Evolutionary conservation across 2,113 vertebrate genomes (phyloP).

Genomic region (Boleophthalmus pectinirostris): DNA sequence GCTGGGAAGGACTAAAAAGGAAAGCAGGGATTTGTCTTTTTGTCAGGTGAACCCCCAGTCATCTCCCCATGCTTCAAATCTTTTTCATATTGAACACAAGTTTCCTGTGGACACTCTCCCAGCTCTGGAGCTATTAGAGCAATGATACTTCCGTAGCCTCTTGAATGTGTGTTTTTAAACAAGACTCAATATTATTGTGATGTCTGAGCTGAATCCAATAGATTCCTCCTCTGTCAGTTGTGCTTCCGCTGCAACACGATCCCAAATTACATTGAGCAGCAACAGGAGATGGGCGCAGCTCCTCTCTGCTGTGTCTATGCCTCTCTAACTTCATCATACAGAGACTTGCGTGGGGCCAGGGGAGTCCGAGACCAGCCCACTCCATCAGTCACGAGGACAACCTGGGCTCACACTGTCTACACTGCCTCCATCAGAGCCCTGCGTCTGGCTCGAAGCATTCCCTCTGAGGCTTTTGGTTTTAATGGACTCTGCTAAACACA

Average conservation of each 20-base stretch:
- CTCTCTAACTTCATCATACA: slow-evolving; percentile 76
- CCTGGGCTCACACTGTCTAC: slow-evolving; percentile 67
- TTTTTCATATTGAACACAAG: slow-evolving; percentile 15
- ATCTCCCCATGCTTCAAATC: background rate
- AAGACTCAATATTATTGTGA: slow-evolving; percentile 78
- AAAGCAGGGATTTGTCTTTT: slow-evolving; percentile 34
- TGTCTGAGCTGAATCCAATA: slow-evolving; percentile 75
- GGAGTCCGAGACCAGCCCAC: slow-evolving; percentile 70
- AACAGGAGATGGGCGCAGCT: slow-evolving; percentile 65
- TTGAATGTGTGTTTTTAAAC: slow-evolving; percentile 74
- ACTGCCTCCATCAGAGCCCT: slow-evolving; percentile 65
- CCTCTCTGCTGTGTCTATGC: slow-evolving; percentile 25
- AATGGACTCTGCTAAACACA: slow-evolving; percentile 78
- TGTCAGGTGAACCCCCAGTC: slow-evolving; percentile 47
- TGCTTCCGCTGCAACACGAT: slow-evolving; percentile 73
- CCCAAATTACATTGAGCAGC: slow-evolving; percentile 69
- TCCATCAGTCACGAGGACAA: slow-evolving; percentile 72
- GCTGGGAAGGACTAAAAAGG: slow-evolving; percentile 48
- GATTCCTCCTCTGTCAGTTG: slow-evolving; percentile 69
- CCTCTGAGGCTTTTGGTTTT: slow-evolving; percentile 73
- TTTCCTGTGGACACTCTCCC: slow-evolving; percentile 6
- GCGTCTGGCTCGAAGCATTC: slow-evolving; percentile 59
- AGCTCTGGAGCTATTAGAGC: slow-evolving; percentile 28
- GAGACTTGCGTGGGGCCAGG: slow-evolving; percentile 56
- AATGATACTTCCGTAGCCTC: slow-evolving; percentile 59